Percentiles rank a stretch among this genome's conserved stretches.
These are phyloP conservation scores for Perognathus longimembris DNA, from an alignment of 2,113 vertebrate genomes.

Conservation along the genomic window DNA sequence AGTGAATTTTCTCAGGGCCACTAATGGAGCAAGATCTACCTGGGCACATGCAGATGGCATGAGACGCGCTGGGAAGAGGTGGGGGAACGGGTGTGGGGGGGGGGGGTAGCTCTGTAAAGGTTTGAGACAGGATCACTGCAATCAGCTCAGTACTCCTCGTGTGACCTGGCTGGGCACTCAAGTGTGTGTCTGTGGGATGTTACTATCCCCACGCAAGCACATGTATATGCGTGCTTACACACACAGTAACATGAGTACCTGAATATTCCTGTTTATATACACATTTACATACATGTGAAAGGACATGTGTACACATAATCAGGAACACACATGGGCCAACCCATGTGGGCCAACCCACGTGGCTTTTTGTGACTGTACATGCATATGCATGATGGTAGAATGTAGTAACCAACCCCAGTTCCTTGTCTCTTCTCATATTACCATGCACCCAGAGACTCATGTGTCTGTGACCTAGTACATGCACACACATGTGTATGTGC, in stretches of 20 bases:
- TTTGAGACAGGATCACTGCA: background rate
- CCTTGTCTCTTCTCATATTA: background rate
- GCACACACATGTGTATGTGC: too few relatives aligned
- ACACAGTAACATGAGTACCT: too few relatives aligned
- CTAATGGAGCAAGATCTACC: constrained; percentile 48
- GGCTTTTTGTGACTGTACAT: background rate
- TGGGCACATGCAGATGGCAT: background rate
- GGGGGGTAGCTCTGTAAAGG: background rate
- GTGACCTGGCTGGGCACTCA: background rate
- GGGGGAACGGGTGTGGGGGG: too few relatives aligned
- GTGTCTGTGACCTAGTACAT: too few relatives aligned
- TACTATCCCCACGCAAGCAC: background rate
- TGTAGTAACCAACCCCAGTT: background rate
- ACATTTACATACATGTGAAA: background rate
- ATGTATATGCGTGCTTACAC: background rate
- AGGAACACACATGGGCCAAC: background rate
- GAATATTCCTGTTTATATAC: too few relatives aligned
- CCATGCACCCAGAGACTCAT: background rate
- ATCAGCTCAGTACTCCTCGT: background rate
- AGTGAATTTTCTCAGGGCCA: constrained; percentile 76
- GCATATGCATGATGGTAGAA: background rate
- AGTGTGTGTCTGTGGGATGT: background rate
- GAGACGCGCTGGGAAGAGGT: background rate
- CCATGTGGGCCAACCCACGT: background rate
- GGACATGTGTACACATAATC: background rate